Conservation (phyloP, 2,113 vertebrate genomes). For the Aptenodytes forsteri region DNA sequence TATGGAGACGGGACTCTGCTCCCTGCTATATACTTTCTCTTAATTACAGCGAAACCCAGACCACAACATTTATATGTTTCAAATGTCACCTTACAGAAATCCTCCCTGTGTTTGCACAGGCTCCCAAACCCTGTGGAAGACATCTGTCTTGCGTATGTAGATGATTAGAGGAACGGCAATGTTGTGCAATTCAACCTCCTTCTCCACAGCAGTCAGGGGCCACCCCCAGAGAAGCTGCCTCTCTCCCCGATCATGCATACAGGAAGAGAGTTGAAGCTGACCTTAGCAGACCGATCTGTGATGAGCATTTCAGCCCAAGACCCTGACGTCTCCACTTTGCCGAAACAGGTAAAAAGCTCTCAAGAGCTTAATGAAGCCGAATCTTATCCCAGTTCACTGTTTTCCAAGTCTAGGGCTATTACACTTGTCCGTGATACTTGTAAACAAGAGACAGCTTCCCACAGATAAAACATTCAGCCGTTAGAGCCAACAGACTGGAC, state of each 20-base stretch:
- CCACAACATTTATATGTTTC: neutral
- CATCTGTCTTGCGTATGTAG: neutral
- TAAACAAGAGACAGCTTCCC: neutral
- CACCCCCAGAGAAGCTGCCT: neutral
- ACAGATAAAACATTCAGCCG: neutral
- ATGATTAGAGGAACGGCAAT: neutral
- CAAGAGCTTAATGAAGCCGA: neutral
- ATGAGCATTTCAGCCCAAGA: neutral
- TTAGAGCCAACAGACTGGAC: neutral
- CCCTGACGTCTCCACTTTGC: fast-evolving
- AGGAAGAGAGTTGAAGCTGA: neutral
- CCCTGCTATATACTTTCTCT: neutral
- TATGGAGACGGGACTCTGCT: neutral
- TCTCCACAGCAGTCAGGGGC: neutral
- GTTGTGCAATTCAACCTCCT: neutral
- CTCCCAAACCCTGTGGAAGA: neutral
- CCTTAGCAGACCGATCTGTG: neutral
- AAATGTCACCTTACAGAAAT: neutral
- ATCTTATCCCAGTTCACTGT: neutral
- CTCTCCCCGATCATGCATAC: fast-evolving
- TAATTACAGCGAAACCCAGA: neutral
- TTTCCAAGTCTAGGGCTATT: neutral
- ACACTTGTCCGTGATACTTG: neutral
- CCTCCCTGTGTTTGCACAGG: neutral
- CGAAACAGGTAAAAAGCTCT: neutral